A percentile compares a stretch with the other conserved stretches of the same genome.
Conservation (phyloP, 2,888 invertebrate genomes). For the Drosophila cyrtoloma region DNA sequence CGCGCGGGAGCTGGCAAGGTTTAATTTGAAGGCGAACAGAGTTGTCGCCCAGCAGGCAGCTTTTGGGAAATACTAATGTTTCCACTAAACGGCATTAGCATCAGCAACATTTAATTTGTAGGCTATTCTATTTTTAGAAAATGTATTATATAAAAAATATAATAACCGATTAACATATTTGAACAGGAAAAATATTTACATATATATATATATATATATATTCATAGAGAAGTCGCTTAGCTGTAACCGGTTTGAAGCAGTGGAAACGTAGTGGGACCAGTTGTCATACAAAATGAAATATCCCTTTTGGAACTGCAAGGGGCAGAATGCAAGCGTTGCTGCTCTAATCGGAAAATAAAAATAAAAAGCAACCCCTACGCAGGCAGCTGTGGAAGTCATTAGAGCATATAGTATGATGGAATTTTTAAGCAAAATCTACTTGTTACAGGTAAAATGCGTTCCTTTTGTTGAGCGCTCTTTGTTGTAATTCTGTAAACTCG, state of each 20-base stretch:
- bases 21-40: slow-evolving; percentile 27
- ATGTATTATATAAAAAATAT: background rate
- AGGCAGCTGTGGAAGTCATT: slow-evolving; percentile 37
- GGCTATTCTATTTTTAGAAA: background rate
- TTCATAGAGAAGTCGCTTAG: background rate
- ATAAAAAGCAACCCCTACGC: slow-evolving; percentile 45
- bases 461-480: slow-evolving; percentile 28
- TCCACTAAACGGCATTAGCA: slow-evolving; percentile 6
- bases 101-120: background rate
- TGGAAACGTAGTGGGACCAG: slow-evolving; percentile 40
- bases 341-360: slow-evolving; percentile 64
- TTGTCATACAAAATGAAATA: slow-evolving; percentile 14
- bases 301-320: slow-evolving; percentile 18
- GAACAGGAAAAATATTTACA: background rate
- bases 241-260: slow-evolving; percentile 54
- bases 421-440: slow-evolving; percentile 32
- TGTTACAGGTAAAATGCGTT: slow-evolving; percentile 34
- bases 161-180: too few species aligned
- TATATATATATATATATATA: background rate
- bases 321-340: background rate
- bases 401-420: slow-evolving; percentile 30
- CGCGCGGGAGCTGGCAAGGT: slow-evolving; percentile 39
- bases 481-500: slow-evolving; percentile 12
- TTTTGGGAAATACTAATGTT: slow-evolving; percentile 5
- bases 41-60: slow-evolving; percentile 22